These are phyloP conservation scores for Catharus minimus DNA, from an alignment of 2,113 vertebrate genomes.

Conservation along the genomic window DNA sequence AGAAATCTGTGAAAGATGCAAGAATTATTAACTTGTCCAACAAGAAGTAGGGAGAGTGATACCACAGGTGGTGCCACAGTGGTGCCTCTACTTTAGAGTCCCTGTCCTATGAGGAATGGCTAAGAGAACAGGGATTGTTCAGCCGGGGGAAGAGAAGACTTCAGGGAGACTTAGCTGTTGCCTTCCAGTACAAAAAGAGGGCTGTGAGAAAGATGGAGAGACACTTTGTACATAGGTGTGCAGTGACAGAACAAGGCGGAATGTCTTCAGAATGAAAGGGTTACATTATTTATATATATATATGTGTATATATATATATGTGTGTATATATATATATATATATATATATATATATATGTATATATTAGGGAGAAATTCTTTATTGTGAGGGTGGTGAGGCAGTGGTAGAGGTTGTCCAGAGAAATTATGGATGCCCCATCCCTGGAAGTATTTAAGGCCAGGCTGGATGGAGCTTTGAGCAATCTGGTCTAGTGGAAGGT, in stretches of 20 bases:
- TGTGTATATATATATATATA: too few species aligned
- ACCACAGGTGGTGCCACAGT: not conserved
- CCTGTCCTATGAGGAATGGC: not conserved
- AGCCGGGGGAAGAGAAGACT: not conserved
- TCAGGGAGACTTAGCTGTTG: too few species aligned
- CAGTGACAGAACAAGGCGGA: not conserved
- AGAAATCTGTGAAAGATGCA: not conserved
- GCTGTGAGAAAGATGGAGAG: not conserved
- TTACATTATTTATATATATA: too few species aligned
- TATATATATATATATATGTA: too few species aligned
- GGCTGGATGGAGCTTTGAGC: not conserved
- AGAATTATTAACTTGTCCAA: not conserved
- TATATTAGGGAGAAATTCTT: not conserved
- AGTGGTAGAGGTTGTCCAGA: not conserved
- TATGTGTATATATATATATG: too few species aligned
- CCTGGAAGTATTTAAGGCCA: not conserved
- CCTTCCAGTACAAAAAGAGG: not conserved
- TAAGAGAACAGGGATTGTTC: not conserved
- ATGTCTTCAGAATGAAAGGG: not conserved
- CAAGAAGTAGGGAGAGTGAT: not conserved
- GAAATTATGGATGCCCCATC: not conserved
- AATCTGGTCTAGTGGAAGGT: not conserved
- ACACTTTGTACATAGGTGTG: not conserved
- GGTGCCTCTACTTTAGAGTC: not conserved
- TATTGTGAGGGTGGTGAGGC: not conserved